A percentile compares a stretch with the other conserved stretches of the same genome.
Evolutionary conservation across 2,888 invertebrate genomes (phyloP).

Genomic region (Dolichopus griseipennis): DNA sequence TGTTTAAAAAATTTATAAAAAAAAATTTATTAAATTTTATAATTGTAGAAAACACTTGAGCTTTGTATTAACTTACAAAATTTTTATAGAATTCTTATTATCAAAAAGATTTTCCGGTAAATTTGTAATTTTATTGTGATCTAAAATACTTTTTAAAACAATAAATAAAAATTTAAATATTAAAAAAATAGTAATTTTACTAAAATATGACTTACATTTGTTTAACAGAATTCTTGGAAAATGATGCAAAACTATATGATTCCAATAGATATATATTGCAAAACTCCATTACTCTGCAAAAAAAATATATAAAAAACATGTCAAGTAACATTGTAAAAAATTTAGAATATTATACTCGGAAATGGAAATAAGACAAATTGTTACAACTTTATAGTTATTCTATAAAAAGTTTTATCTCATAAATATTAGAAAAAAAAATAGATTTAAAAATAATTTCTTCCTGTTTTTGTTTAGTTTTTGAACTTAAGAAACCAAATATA

Average conservation of each 20-base stretch:
- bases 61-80: slow-evolving; percentile 34
- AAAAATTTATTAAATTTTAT: background rate
- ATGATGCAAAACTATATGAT: slow-evolving; percentile 36
- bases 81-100: slow-evolving; percentile 35
- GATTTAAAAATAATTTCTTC: too few species aligned
- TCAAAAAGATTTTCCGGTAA: slow-evolving; percentile 42
- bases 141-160: slow-evolving; percentile 38
- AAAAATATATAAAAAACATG: background rate
- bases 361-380: too few species aligned
- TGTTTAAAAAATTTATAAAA: slow-evolving; percentile 23
- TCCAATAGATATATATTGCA: slow-evolving; percentile 40
- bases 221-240: slow-evolving; percentile 35
- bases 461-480: too few species aligned
- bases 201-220: slow-evolving; percentile 28
- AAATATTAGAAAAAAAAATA: too few species aligned
- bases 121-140: slow-evolving; percentile 42
- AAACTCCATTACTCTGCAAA: slow-evolving; percentile 41
- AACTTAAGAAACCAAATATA: too few species aligned
- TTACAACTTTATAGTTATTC: too few species aligned
- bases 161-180: too few species aligned
- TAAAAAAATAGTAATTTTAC: background rate
- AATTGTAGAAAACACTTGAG: too few species aligned
- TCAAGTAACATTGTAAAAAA: background rate
- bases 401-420: too few species aligned
- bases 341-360: too few species aligned